Conservation (phyloP, 2,113 vertebrate species). For the Caloenas nicobarica region DNA sequence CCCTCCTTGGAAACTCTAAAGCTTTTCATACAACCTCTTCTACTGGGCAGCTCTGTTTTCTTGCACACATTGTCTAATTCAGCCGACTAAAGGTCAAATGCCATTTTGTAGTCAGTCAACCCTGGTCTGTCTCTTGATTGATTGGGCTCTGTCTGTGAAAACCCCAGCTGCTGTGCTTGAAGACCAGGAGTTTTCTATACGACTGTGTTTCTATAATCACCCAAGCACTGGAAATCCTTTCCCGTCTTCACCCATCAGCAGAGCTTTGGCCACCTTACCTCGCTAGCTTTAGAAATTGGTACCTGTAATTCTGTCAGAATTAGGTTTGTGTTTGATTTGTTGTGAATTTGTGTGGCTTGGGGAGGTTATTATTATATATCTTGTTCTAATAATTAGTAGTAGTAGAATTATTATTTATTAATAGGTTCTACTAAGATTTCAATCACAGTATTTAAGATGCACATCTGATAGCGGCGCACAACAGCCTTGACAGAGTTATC, state of each 20-base stretch:
- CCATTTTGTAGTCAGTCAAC: not conserved
- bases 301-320: not conserved
- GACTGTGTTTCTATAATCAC: not conserved
- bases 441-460: not conserved
- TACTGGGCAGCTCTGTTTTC: not conserved
- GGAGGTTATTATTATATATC: too few relatives aligned
- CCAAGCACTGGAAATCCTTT: not conserved
- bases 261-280: not conserved
- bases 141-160: not conserved
- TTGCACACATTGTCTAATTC: not conserved
- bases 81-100: not conserved
- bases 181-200: not conserved
- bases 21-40: not conserved
- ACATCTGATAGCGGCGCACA: fast-evolving
- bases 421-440: not conserved
- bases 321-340: not conserved
- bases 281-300: not conserved
- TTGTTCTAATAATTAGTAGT: too few relatives aligned
- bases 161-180: not conserved
- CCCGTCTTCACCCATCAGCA: not conserved
- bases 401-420: not conserved
- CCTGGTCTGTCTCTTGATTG: not conserved
- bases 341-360: not conserved
- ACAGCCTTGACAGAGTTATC: fast-evolving
- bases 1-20: not conserved